phyloP scores from a whole-genome alignment of 2,113 vertebrate species.

The Collichthys lucidus region DNA sequence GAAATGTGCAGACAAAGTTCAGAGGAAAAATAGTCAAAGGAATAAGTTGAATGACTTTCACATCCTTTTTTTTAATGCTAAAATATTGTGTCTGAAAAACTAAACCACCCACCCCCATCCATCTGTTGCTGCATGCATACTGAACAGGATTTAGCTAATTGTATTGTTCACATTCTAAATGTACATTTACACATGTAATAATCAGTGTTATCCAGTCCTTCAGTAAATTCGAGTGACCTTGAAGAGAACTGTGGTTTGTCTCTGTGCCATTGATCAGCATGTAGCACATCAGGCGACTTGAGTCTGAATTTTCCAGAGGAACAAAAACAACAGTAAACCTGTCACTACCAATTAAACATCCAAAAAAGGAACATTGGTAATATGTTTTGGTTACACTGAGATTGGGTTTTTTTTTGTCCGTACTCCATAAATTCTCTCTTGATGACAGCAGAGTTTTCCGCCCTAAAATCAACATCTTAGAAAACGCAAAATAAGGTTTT shows the following conservation, averaged over 20 bases:
- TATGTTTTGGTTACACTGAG: constrained; percentile 1
- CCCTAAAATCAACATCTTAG: neutral
- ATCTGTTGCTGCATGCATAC: constrained; percentile 22
- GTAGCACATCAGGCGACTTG: neutral
- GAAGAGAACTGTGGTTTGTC: neutral
- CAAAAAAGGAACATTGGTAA: neutral
- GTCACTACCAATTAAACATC: neutral
- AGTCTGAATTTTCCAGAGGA: neutral
- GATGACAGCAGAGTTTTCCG: neutral
- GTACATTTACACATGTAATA: neutral
- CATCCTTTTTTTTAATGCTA: neutral
- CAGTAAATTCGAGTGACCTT: neutral
- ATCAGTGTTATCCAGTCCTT: neutral
- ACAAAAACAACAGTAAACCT: constrained; percentile 3
- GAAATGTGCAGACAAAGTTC: neutral
- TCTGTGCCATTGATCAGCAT: neutral
- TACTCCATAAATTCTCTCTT: neutral
- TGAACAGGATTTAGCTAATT: too few species aligned
- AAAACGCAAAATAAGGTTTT: neutral
- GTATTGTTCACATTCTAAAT: neutral
- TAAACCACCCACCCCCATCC: constrained; percentile 3
- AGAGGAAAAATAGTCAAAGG: neutral
- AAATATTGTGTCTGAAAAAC: constrained; percentile 5
- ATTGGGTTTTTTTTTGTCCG: neutral
- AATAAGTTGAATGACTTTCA: neutral